Evolutionary conservation across 2,113 vertebrate species (phyloP), one percentile per base, ranked within the genome.

Genomic region (Thalassarche chlororhynchos): DNA sequence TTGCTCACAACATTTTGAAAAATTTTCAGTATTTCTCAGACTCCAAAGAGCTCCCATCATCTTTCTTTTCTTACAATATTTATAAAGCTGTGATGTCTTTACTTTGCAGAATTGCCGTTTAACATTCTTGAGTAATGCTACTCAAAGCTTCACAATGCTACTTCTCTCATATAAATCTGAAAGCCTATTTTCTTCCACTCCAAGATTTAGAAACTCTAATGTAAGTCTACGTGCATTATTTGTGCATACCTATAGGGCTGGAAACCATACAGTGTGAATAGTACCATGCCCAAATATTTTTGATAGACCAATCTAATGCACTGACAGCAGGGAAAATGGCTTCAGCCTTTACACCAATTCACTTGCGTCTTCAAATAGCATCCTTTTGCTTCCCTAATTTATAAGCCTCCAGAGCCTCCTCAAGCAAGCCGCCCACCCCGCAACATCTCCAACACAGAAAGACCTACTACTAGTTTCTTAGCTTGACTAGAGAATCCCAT

Each of bases 11-110:
- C 83, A 69, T 76, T 94, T 85, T 93, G 81, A 94, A 95, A 91
- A 93, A 87, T 93, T 87, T 49, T 92, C 58, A 49, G 25, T 84
- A 85, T 91, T 95, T 88, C 87, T 95, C 91, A 87, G 87, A 69
- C 58, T 84, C 72, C 60, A 76, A 93, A 79, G 61, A 87, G 89
- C 81, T 95, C 82, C 82, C 82, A 74, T 94, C 84, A 86, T 93
- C 93, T 91, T 94, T 94, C 95, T 85, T 79, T 79, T 31, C 91
- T 61, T 96, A 78, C 89, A 96, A 74, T 86, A 93, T 96, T 96
- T 93, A 95, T 92, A 95, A 94, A 90, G 81, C 91, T 88, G 81
- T 16, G 68, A 94, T 86, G 54, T 80, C 92, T 91, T 83, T 70
- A 77, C 78, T 91, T 74, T 88, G 85, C 54, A 74, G 68, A 96